Base-by-base conservation (phyloP, 2,888 invertebrate species). In the Drosophila lacicola region DNA sequence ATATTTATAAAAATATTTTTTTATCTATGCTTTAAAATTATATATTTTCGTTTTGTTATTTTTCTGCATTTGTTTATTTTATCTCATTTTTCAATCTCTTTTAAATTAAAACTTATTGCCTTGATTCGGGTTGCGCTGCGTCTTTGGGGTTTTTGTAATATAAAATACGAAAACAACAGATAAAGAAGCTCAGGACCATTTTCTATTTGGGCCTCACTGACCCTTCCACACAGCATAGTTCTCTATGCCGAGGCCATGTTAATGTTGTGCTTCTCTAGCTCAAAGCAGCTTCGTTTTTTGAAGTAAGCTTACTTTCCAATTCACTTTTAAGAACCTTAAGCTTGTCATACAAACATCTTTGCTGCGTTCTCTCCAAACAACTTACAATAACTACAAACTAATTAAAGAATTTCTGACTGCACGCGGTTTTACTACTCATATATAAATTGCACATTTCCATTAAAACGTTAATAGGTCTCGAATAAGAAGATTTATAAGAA, bases 381-480 rank as follows among this genome's bases (percentile, higher is more conserved):
- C 50, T 72, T 69, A 66, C 63, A 86, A 57, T 60, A 75, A 79
- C 25, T 67, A 83, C 70, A 53, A 70, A 83, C 54, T 60, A 75
- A 72, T 36, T 69, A 78, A 78, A 66, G 63, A 82, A 56, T 73
- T 78, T 78, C 80, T 88, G 84, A 80, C 65, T 86, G 85, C 85
- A 85, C 85, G 85, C 87, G 88, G 87, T 78, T 85, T 84, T 79
- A 55, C 62, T 66, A 76, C 68, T 72, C 76, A 74, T 80, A 70
- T 70, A 77, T 63, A 65, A 88, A 88, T 67, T 85, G 85, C 85
- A 85, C 85, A 80, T 74, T 75, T 86, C 77, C 75, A 73, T 86
- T 63, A 71, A 81, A 70, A 75, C 54, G 79, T 85, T 87, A 75
- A 71, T 78, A 88, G 84, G 83, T 83, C 62, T 70, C 67, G 36